Conservation (phyloP, 2,888 invertebrate species). For the Keiferia lycopersicella region DNA sequence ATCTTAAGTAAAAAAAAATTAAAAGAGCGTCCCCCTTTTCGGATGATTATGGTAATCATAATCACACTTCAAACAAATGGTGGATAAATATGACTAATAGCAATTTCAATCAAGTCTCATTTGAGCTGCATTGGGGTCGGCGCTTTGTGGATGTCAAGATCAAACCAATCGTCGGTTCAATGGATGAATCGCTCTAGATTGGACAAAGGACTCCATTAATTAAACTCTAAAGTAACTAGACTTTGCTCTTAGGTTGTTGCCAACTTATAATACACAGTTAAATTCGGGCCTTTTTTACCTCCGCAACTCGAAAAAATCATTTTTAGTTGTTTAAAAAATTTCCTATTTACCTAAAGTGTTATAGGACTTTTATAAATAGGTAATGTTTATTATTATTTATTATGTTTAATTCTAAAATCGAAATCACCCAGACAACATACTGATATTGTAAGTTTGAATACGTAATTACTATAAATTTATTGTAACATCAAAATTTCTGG, state of each 20-base stretch:
- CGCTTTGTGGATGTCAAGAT: conserved; percentile 46
- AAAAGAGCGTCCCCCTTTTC: too few species aligned
- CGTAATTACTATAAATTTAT: too few species aligned
- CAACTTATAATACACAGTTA: neutral
- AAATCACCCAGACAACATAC: too few species aligned
- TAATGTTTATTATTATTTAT: too few species aligned
- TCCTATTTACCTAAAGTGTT: too few species aligned
- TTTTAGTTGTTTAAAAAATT: too few species aligned
- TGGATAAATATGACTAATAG: neutral
- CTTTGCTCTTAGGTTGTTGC: neutral
- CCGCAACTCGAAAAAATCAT: too few species aligned
- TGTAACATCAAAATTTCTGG: too few species aligned
- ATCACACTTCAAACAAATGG: neutral
- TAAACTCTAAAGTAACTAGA: neutral
- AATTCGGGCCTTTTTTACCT: neutral
- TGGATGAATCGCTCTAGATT: conserved; percentile 44
- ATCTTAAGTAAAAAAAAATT: too few species aligned
- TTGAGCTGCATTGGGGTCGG: conserved; percentile 7
- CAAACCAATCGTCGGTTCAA: conserved; percentile 58
- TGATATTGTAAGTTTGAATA: too few species aligned
- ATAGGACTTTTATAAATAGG: too few species aligned
- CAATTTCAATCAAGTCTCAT: conserved; percentile 13
- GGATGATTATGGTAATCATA: neutral
- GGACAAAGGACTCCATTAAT: conserved; percentile 27
- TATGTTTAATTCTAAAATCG: too few species aligned